Base-by-base conservation (phyloP, 2,888 invertebrate species). In the Thymelicus lineola region DNA sequence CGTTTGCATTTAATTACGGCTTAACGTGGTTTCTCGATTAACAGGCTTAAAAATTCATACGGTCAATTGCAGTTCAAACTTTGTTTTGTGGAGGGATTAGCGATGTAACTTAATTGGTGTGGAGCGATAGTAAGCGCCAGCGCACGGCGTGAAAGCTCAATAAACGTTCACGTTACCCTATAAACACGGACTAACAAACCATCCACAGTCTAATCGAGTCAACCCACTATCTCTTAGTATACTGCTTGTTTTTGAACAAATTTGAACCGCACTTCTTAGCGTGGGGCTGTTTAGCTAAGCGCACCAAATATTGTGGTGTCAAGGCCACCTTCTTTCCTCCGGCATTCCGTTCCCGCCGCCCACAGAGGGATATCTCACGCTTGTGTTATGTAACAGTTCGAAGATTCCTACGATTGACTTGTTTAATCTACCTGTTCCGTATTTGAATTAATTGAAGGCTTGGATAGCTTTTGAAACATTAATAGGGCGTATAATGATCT, bases 311-410 rank as follows among this genome's bases (percentile, higher is more conserved):
- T 88, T 88, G 91, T 90, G 82, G 85, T 92, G 93, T 93, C 93
- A 93, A 93, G 93, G 93, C 86, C 93, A 86, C 76, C 91, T 80
- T 89, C 93, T 93, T 93, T 93, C 91, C 90, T 92, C 89, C 89
- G 80, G 82, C 92, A 93, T 93, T 93, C 92, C 91, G 83, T 84
- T 86, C 85, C 86, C 84, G 83, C 86, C 91, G 91, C 93, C 92
- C 91, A 93, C 92, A 82, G 76, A 73, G 90, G 90, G 90, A 89
- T 91, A 91, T 90, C 91, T 93, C 91, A 91, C 91, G 85, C 86
- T 84, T 76, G 80, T 81, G 83, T 92, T 92, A 88, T 85, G 89
- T 90, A 91, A 92, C 87, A 86, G 86, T 84, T 82, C 80, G 79
- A 80, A 86, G 86, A 87, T 90, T 88, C 82, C 84, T 86, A 86